Conservation (phyloP, 2,797 vertebrate genomes). For the Ptychadena robeensis region DNA sequence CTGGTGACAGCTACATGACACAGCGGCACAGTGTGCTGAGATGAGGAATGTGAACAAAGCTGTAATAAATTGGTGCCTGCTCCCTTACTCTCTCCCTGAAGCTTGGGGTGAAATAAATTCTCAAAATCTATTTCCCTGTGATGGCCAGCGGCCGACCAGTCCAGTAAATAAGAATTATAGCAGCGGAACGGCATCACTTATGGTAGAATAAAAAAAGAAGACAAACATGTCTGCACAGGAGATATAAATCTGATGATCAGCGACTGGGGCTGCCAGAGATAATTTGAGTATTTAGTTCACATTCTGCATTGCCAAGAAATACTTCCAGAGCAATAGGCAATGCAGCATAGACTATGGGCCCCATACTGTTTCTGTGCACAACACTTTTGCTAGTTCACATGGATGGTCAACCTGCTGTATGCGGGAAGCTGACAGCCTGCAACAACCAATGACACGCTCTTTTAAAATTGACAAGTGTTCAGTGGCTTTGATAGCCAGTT, state of each 20-base stretch:
- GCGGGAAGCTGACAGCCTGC: too few species aligned
- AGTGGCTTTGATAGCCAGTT: too few species aligned
- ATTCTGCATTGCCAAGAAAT: slow-evolving; percentile 28
- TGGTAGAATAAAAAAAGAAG: slow-evolving; percentile 68
- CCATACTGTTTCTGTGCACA: neutral
- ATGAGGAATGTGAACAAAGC: slow-evolving; percentile 57
- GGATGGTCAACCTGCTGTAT: too few species aligned
- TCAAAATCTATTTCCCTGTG: slow-evolving; percentile 77
- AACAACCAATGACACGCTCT: too few species aligned
- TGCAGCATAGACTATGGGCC: neutral
- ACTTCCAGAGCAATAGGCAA: slow-evolving; percentile 5
- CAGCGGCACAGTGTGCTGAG: slow-evolving; percentile 40
- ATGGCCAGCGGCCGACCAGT: slow-evolving; percentile 75
- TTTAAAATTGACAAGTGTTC: too few species aligned
- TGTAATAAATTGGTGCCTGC: slow-evolving; percentile 54
- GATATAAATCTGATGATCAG: slow-evolving; percentile 73
- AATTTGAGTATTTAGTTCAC: slow-evolving; percentile 54
- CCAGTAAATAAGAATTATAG: slow-evolving; percentile 78
- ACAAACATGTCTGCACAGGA: slow-evolving; percentile 70
- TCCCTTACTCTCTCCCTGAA: slow-evolving; percentile 53
- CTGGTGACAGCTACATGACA: slow-evolving; percentile 55
- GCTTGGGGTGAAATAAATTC: slow-evolving; percentile 75
- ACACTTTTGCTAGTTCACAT: too few species aligned
- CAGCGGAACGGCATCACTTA: slow-evolving; percentile 75
- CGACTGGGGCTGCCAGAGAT: slow-evolving; percentile 44